Percentiles rank a stretch among this genome's conserved stretches.
These are phyloP conservation scores for Indicator maculatus DNA, from an alignment of 2,113 vertebrate genomes.

Conservation along the genomic window DNA sequence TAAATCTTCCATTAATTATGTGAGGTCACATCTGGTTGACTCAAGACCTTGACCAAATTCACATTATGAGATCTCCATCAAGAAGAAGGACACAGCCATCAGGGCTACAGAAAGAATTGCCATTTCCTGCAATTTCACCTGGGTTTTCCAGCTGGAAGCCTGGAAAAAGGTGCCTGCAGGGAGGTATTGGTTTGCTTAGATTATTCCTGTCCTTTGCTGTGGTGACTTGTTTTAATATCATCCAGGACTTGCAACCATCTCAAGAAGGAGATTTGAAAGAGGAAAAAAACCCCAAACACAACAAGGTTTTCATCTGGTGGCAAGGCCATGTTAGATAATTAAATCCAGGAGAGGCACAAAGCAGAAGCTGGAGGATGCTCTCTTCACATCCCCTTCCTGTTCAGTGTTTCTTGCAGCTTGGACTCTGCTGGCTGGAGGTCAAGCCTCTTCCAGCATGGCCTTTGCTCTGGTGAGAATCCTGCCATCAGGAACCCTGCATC, in stretches of 20 bases:
- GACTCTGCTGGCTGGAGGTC: not conserved
- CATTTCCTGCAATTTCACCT: not conserved
- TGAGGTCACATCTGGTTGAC: not conserved
- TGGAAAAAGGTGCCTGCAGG: not conserved
- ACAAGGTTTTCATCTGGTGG: not conserved
- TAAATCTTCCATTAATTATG: not conserved
- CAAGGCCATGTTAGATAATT: not conserved
- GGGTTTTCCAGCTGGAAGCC: not conserved
- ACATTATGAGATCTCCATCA: not conserved
- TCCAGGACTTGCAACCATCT: not conserved
- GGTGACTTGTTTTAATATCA: not conserved
- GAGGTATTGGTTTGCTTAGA: not conserved
- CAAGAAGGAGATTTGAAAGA: not conserved
- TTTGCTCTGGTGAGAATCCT: constrained; percentile 45
- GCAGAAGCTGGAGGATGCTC: not conserved
- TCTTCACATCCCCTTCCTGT: constrained; percentile 22
- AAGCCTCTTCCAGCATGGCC: not conserved
- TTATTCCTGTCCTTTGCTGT: constrained; percentile 6
- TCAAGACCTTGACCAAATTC: not conserved
- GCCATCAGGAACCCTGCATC: not conserved
- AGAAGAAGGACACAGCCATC: not conserved
- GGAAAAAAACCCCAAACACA: not conserved
- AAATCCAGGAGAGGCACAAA: not conserved
- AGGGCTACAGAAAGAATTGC: not conserved
- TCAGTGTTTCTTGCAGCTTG: constrained; percentile 1